These are phyloP conservation scores for Proisotoma minuta DNA, from an alignment of 2,888 invertebrate species.

Conservation along the genomic window DNA sequence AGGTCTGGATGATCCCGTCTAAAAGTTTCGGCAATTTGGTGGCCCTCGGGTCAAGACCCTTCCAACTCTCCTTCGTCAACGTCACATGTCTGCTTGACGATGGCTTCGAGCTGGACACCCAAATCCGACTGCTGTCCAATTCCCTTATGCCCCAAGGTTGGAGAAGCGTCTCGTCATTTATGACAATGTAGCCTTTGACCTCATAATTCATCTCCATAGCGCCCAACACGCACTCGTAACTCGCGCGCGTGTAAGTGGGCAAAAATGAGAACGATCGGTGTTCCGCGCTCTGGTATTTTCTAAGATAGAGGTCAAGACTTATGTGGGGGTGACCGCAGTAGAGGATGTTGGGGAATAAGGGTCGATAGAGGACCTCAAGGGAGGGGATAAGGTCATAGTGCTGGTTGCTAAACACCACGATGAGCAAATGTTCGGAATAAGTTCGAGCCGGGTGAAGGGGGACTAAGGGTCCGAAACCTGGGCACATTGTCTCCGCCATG, in stretches of 20 bases:
- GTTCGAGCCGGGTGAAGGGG: constrained; percentile 39
- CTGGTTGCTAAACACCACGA: constrained; percentile 48
- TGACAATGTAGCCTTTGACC: constrained; percentile 48
- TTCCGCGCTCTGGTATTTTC: constrained; percentile 48
- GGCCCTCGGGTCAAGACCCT: constrained; percentile 41
- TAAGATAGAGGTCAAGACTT: constrained; percentile 46
- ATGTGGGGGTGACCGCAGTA: constrained; percentile 49
- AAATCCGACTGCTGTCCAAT: constrained; percentile 45
- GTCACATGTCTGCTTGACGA: constrained; percentile 41
- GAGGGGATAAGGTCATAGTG: constrained; percentile 48
- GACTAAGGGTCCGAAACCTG: constrained; percentile 47
- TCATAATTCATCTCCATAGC: constrained; percentile 50
- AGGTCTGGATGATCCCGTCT: constrained; percentile 45
- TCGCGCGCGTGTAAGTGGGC: constrained; percentile 47
- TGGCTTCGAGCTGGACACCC: constrained; percentile 44
- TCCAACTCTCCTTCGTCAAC: constrained; percentile 41
- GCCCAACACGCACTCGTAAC: constrained; percentile 48
- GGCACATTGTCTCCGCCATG: constrained; percentile 48
- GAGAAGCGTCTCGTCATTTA: constrained; percentile 48
- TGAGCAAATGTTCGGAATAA: constrained; percentile 45
- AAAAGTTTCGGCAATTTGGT: constrained; percentile 45
- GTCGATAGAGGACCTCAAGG: constrained; percentile 48
- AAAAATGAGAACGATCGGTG: constrained; percentile 48
- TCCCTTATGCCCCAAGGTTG: constrained; percentile 47
- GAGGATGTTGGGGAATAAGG: constrained; percentile 48